Conservation (phyloP, 2,888 invertebrate genomes). For the Catocala sponsa region DNA sequence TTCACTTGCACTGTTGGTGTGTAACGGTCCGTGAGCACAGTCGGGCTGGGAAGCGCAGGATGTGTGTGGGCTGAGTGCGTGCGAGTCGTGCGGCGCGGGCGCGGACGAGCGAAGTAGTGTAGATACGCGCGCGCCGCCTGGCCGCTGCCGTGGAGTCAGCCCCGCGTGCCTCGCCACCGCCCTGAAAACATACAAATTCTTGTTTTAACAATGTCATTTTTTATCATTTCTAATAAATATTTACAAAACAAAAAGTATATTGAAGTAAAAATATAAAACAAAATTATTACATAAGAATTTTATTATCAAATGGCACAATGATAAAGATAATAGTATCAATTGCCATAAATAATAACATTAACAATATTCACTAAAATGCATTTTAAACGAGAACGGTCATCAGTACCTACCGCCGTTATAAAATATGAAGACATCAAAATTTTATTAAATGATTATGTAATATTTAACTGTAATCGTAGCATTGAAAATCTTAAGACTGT, state of each 20-base stretch:
- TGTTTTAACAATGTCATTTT: slow-evolving; percentile 34
- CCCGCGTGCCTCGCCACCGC: slow-evolving; percentile 82
- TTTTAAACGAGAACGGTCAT: not conserved
- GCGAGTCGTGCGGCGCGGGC: slow-evolving; percentile 83
- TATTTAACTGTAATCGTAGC: slow-evolving; percentile 5
- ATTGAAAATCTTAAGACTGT: not conserved
- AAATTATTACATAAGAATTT: too few relatives aligned
- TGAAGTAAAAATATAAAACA: too few relatives aligned
- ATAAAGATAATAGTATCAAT: too few relatives aligned
- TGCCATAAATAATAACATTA: not conserved
- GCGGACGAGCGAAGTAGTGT: slow-evolving; percentile 78
- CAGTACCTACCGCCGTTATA: not conserved
- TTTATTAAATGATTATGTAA: not conserved
- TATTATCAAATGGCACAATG: too few relatives aligned
- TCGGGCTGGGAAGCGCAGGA: slow-evolving; percentile 70
- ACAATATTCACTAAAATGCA: not conserved
- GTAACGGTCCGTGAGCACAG: slow-evolving; percentile 60
- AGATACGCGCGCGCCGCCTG: slow-evolving; percentile 71
- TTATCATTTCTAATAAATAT: slow-evolving; percentile 29
- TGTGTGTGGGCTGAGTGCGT: slow-evolving; percentile 68
- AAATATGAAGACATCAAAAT: not conserved
- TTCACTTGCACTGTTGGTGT: slow-evolving; percentile 65
- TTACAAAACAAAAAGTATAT: slow-evolving; percentile 1
- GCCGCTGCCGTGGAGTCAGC: slow-evolving; percentile 72
- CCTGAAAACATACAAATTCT: slow-evolving; percentile 69